These are phyloP conservation scores for Rhinichthys klamathensis DNA, from an alignment of 2,113 vertebrate species.

Conservation along the genomic window DNA sequence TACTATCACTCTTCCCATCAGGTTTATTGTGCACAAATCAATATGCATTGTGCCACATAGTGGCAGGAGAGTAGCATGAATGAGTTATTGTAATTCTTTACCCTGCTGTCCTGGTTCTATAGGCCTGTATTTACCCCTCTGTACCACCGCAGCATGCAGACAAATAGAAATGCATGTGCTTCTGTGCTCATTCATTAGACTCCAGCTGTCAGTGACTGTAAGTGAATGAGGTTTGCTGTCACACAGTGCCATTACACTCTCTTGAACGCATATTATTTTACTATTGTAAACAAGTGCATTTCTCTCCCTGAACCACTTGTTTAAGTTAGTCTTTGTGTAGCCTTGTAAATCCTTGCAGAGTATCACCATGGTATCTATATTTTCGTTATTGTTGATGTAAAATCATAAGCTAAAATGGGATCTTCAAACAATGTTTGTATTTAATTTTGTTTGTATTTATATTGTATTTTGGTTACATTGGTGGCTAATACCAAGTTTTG, in stretches of 20 bases:
- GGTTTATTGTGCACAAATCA: slow-evolving; percentile 33
- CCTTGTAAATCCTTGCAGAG: not conserved
- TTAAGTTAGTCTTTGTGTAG: slow-evolving; percentile 7
- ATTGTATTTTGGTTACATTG: not conserved
- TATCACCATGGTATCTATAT: not conserved
- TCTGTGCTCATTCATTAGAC: slow-evolving; percentile 41
- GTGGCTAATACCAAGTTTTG: not conserved
- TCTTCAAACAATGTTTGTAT: not conserved
- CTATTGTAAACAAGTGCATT: not conserved
- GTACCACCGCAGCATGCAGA: not conserved
- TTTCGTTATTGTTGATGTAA: not conserved
- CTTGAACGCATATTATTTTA: not conserved
- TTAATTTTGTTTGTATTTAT: not conserved
- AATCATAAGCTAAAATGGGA: not conserved
- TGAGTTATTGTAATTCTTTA: slow-evolving; percentile 1
- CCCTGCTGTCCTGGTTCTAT: slow-evolving; percentile 11
- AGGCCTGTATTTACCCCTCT: not conserved
- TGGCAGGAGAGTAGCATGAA: slow-evolving; percentile 11
- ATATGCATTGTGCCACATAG: slow-evolving; percentile 7
- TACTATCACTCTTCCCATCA: not conserved
- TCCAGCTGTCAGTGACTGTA: slow-evolving; percentile 19
- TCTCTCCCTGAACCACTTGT: not conserved
- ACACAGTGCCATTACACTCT: slow-evolving; percentile 13
- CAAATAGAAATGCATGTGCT: slow-evolving; percentile 12
- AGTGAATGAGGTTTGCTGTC: slow-evolving; percentile 18